Evolutionary conservation across 2,797 vertebrate genomes (phyloP), one percentile per base, ranked within the genome.

Genomic region (Rhynchotus rufescens): DNA sequence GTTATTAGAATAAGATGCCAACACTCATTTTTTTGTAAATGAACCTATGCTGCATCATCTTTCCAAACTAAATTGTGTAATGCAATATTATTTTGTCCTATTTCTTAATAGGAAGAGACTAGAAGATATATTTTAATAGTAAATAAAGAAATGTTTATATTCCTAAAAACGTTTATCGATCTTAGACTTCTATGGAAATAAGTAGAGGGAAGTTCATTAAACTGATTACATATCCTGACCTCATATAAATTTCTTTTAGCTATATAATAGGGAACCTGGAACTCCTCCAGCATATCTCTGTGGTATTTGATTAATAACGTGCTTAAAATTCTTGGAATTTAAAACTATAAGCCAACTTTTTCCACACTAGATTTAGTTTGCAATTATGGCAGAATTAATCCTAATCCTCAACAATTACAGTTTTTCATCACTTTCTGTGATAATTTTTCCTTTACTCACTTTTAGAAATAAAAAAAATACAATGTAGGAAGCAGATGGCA

Each of bases 401-500:
- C 51, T 6, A 60, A 36, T 56, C 15, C 7, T 34, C 3, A 15
- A 47, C 6, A 5, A 2, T 38, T 47, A 9, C 4, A 16, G 47
- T 79, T 32, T 34, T 28, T 13, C 2, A 7, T 68, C 3, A 69
- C 81, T 79, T 72, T 84, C 20, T 12, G 73, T 0, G 0, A 25
- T 73, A 79, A 20, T 45, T 84, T 71, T 81, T 59, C n/a, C 17
- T 3, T 34, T 71, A 32, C 34, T 65, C 16, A 14, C 8, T 69
- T 81, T 56, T 47, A 20, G 56, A 74, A 82, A 80, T 65, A 56
- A 56, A 15, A 56, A 54, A 26, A 60, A 20, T 75, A 67, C 28
- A 89, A 65, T 71, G 42, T 32, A 64, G 67, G 68, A 95, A 92
- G 17, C 92, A 95, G 90, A 95, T 94, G 90, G 84, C 10, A 66